These are phyloP conservation scores for Halichoerus grypus DNA, from an alignment of 2,113 vertebrate species.

Conservation along the genomic window DNA sequence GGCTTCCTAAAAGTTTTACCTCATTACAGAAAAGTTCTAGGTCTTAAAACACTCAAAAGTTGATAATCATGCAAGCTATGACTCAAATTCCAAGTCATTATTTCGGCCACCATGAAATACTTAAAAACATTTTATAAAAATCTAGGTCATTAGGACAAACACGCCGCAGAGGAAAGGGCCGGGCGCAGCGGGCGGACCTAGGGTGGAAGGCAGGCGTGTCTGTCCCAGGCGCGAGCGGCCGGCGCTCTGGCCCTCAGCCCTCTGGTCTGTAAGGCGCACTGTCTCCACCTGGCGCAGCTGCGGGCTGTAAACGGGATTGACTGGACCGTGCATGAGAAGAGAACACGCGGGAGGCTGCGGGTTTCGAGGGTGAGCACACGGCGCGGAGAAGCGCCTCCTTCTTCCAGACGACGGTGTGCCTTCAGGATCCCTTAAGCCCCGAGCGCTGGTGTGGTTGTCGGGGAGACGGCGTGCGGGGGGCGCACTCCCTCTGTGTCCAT, in stretches of 20 bases:
- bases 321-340: not conserved
- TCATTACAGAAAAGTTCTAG: not conserved
- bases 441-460: not conserved
- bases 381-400: not conserved
- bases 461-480: no score
- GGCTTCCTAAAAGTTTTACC: not conserved
- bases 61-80: not conserved
- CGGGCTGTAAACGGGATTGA: accelerated
- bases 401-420: not conserved
- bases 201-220: not conserved
- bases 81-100: not conserved
- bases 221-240: not conserved
- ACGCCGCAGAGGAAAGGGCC: not conserved
- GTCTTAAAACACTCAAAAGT: not conserved
- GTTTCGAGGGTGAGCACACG: not conserved
- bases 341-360: not conserved
- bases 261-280: not conserved
- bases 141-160: not conserved
- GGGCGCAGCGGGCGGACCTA: not conserved
- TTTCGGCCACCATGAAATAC: not conserved
- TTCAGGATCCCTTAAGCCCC: not conserved
- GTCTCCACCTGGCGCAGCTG: not conserved
- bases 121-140: not conserved
- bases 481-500: not conserved
- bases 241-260: not conserved